Evolutionary conservation across 2,888 invertebrate genomes (phyloP), one percentile per base, ranked within the genome.

Genomic region (Salpingus planirostris): DNA sequence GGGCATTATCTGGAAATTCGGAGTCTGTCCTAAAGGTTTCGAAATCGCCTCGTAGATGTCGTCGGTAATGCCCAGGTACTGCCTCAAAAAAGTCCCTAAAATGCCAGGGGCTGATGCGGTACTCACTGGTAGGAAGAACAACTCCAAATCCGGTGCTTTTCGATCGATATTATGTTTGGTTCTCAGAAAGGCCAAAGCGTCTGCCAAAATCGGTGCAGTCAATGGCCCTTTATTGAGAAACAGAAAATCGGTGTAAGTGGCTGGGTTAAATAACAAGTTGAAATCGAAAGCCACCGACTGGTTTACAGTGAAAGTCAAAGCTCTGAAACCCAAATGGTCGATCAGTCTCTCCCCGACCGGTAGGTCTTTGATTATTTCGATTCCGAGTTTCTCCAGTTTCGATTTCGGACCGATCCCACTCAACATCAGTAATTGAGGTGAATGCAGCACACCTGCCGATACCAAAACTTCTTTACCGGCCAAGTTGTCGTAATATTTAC

Each of bases 371-470:
- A 81, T 48, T 0, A 80, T 60, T 0, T 75, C 73, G 40, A 81
- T 70, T 0, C 67, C 60, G 12, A 66, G 47, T 33, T 72, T 64
- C 38, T 71, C 53, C 27, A 81, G 56, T 42, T 80, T 76, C 2
- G 70, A 59, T 45, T 60, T 68, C 1, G 80, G 80, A 0, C 81
- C 80, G 7, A 81, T 59, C 1, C 55, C 55, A 3, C 89, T 89
- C 3, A 93, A 61, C 85, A 92, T 87, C 7, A 95, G 69, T 2
- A 95, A 59, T 60, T 93, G 92, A 0, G 93, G 90, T 0, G 88
- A 83, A 50, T 86, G 87, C 42, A 95, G 80, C 1, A 90, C 75
- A 0, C 93, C 93, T 2, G 87, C 87, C 7, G 84, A 80, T n/a
- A 92, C 52, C 31, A 93, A 82, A 0, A 95, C 80, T 65, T 89